Evolutionary conservation across 2,888 invertebrate species (phyloP), one percentile per base, ranked within the genome.

Genomic region (Limnephilus rhombicus): DNA sequence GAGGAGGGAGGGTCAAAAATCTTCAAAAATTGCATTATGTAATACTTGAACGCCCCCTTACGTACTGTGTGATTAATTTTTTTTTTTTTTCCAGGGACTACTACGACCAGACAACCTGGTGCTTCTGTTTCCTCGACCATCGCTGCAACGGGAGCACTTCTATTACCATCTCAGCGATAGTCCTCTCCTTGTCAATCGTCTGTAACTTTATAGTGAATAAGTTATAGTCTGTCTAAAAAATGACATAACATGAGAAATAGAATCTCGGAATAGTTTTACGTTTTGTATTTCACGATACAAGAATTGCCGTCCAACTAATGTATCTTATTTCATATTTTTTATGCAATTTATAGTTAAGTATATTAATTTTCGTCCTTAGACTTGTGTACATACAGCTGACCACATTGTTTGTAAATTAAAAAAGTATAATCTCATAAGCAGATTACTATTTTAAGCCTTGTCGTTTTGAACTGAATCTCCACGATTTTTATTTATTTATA

Each of bases 51-150:
- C 31, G 31, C 31, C 31, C 3, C n/a, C 13, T 86, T n/a, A 31
- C 31, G 31, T 31, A 68, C 49, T 29, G 15, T 87, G 18, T 34
- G 4, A 2, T 68, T 37, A 24, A 80, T 29, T 45, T 24, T 24
- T 1, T 0, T 24, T 93, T 94, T 45, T 94, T 94, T 96, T 97
- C 91, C 95, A 98, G 98, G 94, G 96, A 98, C 94, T 97, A 98
- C 96, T 99, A 98, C 94, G 98, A 98, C 93, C 97, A 98, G 94
- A 98, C 98, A 12, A 97, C 97, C 81, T 99, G 98, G 97, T 99
- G 99, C 95, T 98, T 99, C 95, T 99, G 99, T 95, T 98, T 98
- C 95, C 97, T 99, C 94, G 98, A 99, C 95, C 98, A 99, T 94
- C 97, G 98, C 94, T 99, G 99, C 95, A 99, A 99, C 94, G 95